Percentiles rank a stretch among this genome's conserved stretches.
Conservation (phyloP, 2,888 invertebrate species). For the Miltochrista miniata region DNA sequence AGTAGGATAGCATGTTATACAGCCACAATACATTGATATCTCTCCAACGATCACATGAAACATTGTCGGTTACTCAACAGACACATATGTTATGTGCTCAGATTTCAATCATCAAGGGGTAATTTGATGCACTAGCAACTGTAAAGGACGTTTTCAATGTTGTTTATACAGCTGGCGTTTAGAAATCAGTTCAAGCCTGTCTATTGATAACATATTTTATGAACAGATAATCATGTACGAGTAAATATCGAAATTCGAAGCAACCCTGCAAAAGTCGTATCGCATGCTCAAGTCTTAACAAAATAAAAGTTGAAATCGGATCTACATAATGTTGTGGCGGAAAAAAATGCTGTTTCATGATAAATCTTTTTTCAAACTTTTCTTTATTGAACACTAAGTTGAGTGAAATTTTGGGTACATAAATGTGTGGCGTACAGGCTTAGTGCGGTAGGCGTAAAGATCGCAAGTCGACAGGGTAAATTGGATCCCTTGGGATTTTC, state of each 20-base stretch:
- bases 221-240: not conserved
- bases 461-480: constrained; percentile 67
- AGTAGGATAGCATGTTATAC: constrained; percentile 33
- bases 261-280: constrained; percentile 6
- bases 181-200: no score
- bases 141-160: constrained; percentile 60
- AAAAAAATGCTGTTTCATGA: constrained; percentile 35
- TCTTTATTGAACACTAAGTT: constrained; percentile 56
- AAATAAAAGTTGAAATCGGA: constrained; percentile 36
- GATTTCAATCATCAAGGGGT: constrained; percentile 62
- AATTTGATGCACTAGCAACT: constrained; percentile 62
- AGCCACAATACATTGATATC: constrained; percentile 42
- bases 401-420: constrained; percentile 56
- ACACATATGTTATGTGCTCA: constrained; percentile 44
- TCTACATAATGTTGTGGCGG: constrained; percentile 29
- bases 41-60: constrained; percentile 47
- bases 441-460: constrained; percentile 58
- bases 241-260: constrained; percentile 15
- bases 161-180: constrained; percentile 55
- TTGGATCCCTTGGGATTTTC: constrained; percentile 74
- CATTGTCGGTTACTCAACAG: constrained; percentile 52
- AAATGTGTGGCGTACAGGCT: constrained; percentile 58
- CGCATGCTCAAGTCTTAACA: constrained; percentile 20
- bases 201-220: not conserved
- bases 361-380: constrained; percentile 48